Base-by-base conservation (phyloP, 2,797 vertebrate species). In the Sardinella longiceps region DNA sequence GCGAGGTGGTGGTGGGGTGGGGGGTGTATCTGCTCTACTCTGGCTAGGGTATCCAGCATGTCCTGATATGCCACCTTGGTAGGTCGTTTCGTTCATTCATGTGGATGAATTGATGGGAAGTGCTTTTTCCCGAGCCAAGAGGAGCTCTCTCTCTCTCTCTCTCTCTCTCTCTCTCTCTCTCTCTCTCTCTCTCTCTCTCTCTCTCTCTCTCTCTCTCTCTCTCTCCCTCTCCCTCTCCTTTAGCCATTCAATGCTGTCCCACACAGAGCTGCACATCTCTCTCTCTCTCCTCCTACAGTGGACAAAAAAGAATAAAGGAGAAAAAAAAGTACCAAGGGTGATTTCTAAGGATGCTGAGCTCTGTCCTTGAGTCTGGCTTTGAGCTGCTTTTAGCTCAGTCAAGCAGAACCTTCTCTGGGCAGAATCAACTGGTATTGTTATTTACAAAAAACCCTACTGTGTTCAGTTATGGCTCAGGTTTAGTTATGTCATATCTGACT, bases 81-180 rank as follows among this genome's bases (percentile, higher is more conserved):
- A 86, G 87, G 83, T 77, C 81, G 83, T 87, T 87, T 66, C 14
- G 84, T 80, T 83, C 86, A 77, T 63, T 92, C 88, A 89, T 89
- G 90, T 87, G 88, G 87, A 90, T 83, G 85, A 89, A 91, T 86
- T 0, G 18, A 80, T 85, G 74, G 87, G 88, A 90, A 90, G 80
- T 80, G 85, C 81, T 82, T 88, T 82, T 89, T 70, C 18, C 20
- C 50, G 50, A 87, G 88, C 87, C 85, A 33, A 53, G 5, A 83
- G 82, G 81, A 70, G 28, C 14, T 33, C 63, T 60, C 30, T 1
- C 6, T 37, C 14, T 5, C 4, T 20, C 15, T 20, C 70, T 70
- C 28, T 5, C 37, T 77, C 70, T 43, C 70, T 37, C 37, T 20
- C 4, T 20, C 15, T 20, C 70, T 70, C 28, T 5, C 37, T 77